Base-by-base conservation (phyloP, 2,888 invertebrate species). In the Diplazon laetatorius region DNA sequence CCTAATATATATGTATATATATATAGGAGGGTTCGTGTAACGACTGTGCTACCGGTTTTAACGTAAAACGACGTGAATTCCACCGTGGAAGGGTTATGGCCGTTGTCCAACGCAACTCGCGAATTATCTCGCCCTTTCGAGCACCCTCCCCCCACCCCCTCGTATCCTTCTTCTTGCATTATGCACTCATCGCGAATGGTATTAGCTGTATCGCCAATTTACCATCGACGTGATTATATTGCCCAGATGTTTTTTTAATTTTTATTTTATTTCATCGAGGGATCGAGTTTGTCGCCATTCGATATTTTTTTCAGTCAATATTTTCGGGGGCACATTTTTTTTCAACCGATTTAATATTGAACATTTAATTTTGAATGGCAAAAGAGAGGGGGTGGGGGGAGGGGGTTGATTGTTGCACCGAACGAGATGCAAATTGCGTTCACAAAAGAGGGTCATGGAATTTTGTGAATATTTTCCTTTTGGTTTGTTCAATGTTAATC, bases 41-140 rank as follows among this genome's bases (percentile, higher is more conserved):
- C 78, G 70, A 78, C 71, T 75, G 75, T 48, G 78, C 78, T 78
- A 78, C 78, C 78, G 78, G 78, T 78, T 78, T 78, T 68, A 66
- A 78, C 39, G 71, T 48, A 75, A 71, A 71, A 68, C 42, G 71
- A 25, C 66, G 71, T 55, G 75, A 66, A 71, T 62, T 71, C 59
- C 30, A 35, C 35, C 10, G 16, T 39, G 37, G n/a, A n/a, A n/a
- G n/a, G n/a, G n/a, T n/a, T n/a, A n/a, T n/a, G n/a, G n/a, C n/a
- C n/a, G n/a, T n/a, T n/a, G 20, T 30, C 59, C 39, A 22, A 52
- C 52, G n/a, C 18, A 42, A n/a, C 22, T 68, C 48, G 69, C 66
- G 66, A 68, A 79, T 79, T 80, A 81, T 73, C 70, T 75, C 66
- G 55, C 69, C 20, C 65, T 39, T 78, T 68, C 68, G 46, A 55